These are phyloP conservation scores for Oscheius onirici DNA, from an alignment of 2,888 invertebrate species.

Conservation along the genomic window DNA sequence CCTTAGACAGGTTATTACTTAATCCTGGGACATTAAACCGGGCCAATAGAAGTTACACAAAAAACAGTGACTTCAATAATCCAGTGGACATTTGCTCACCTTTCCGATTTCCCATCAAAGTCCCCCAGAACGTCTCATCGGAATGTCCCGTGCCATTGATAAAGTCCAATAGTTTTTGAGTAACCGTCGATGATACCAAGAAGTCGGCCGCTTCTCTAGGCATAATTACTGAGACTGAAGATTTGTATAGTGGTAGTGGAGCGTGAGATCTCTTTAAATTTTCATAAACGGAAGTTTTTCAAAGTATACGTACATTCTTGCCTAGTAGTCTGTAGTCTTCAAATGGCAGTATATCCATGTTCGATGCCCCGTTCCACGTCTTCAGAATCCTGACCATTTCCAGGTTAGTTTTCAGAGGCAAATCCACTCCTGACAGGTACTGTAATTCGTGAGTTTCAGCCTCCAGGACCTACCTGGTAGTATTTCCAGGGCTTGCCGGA, in stretches of 20 bases:
- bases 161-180: conserved; percentile 36
- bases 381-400: conserved; percentile 52
- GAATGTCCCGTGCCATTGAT: conserved; percentile 40
- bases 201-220: conserved; percentile 41
- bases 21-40: no score
- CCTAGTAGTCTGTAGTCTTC: not conserved
- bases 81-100: not conserved
- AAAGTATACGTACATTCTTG: conserved; percentile 36
- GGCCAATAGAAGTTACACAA: no score
- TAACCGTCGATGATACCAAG: conserved; percentile 32
- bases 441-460: conserved; percentile 7
- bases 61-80: no score
- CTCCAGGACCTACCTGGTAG: conserved; percentile 36
- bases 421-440: conserved; percentile 48
- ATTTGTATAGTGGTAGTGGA: conserved; percentile 45
- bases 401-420: conserved; percentile 46
- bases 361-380: conserved; percentile 40
- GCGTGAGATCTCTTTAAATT: conserved; percentile 34
- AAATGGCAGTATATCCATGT: conserved; percentile 36
- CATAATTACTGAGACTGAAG: conserved; percentile 43
- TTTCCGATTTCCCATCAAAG: conserved; percentile 38
- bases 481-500: conserved; percentile 41
- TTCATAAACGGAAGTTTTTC: not conserved
- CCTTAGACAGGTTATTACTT: no score
- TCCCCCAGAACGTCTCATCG: conserved; percentile 52